These are phyloP conservation scores for Orchesella flavescens DNA, from an alignment of 2,888 invertebrate genomes.

Conservation along the genomic window DNA sequence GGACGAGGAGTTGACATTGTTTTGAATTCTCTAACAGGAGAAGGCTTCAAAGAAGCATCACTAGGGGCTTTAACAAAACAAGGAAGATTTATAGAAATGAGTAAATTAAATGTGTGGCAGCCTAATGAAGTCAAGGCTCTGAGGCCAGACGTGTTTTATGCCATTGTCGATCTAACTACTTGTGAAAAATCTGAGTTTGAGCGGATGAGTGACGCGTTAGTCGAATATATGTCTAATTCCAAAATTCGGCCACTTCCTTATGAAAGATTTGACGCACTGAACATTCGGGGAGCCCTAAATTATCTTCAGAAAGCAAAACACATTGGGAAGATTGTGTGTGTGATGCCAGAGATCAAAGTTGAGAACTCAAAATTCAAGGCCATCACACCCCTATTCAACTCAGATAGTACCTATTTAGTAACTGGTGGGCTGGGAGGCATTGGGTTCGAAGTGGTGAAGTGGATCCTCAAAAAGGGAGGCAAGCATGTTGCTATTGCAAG, in stretches of 20 bases:
- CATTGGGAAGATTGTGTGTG: background rate
- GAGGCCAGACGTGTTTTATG: conserved; percentile 27
- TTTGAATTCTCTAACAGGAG: conserved; percentile 54
- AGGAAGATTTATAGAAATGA: conserved; percentile 35
- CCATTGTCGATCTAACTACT: conserved; percentile 2
- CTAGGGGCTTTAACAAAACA: background rate
- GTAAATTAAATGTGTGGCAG: conserved; percentile 42
- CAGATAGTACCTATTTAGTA: conserved; percentile 30
- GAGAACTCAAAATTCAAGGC: background rate
- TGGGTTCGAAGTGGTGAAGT: conserved; percentile 40
- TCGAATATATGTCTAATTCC: no score
- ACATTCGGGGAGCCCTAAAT: conserved; percentile 30
- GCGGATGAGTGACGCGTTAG: background rate
- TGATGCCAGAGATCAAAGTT: background rate
- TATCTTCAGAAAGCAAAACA: background rate
- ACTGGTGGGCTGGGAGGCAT: conserved; percentile 47
- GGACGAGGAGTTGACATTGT: conserved; percentile 56
- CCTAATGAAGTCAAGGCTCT: conserved; percentile 1
- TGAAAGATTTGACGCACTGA: conserved; percentile 29
- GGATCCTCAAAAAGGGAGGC: conserved; percentile 27
- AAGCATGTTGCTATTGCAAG: conserved; percentile 28
- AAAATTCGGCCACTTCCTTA: conserved; percentile 14
- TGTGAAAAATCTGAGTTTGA: background rate
- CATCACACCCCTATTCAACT: no score
- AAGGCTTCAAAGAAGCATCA: conserved; percentile 39